phyloP scores from a whole-genome alignment of 1,140 invertebrate species.

The Calliphora vicina region DNA sequence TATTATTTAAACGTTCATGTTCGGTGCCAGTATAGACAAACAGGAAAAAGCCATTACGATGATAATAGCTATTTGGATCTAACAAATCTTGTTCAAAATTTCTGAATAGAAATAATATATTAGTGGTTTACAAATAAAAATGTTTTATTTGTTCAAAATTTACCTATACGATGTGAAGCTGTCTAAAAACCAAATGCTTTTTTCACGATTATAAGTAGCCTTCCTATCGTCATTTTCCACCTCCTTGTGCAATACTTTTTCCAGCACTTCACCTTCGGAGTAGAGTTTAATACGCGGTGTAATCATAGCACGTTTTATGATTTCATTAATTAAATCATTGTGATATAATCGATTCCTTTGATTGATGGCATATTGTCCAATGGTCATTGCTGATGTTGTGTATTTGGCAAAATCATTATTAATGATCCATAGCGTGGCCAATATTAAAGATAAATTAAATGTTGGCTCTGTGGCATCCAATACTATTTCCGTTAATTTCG shows the following conservation, averaged over 20 bases:
- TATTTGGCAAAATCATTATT: constrained; percentile 47
- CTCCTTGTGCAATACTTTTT: constrained; percentile 20
- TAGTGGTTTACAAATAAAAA: background rate
- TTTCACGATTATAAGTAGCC: constrained; percentile 25
- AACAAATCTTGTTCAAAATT: constrained; percentile 47
- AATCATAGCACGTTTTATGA: constrained; percentile 37
- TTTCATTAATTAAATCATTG: constrained; percentile 51
- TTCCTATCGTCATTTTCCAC: background rate
- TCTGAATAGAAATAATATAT: background rate
- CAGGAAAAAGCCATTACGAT: constrained; percentile 51
- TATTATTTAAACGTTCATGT: constrained; percentile 39
- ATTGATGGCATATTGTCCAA: constrained; percentile 49
- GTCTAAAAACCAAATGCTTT: constrained; percentile 53
- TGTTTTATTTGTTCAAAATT: background rate
- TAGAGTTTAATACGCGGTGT: background rate
- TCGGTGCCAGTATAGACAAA: constrained; percentile 54
- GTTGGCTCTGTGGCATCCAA: constrained; percentile 1
- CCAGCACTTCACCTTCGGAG: background rate
- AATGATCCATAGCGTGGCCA: constrained; percentile 55
- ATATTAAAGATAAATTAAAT: constrained; percentile 43
- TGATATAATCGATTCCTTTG: constrained; percentile 40
- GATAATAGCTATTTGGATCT: constrained; percentile 40
- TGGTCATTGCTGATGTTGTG: constrained; percentile 43
- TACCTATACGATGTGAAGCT: constrained; percentile 47
- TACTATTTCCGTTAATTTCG: background rate